A percentile compares a stretch with the other conserved stretches of the same genome.
Evolutionary conservation across 1,140 invertebrate genomes (phyloP).

Genomic region (Eumeta japonica): DNA sequence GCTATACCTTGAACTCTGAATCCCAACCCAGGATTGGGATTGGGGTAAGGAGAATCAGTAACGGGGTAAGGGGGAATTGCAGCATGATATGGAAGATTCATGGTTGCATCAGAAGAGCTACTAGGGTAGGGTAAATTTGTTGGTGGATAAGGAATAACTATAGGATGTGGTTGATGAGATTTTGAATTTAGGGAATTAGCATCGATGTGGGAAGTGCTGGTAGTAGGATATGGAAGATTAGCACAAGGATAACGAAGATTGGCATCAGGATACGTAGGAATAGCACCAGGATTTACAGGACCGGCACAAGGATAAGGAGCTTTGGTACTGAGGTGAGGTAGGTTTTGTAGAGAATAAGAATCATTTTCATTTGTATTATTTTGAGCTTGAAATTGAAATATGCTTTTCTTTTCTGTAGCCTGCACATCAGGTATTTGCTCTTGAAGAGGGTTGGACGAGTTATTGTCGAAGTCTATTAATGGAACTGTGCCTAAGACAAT

Average conservation of each 20-base stretch:
- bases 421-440: constrained; percentile 24
- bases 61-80: constrained; percentile 9
- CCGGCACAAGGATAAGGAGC: constrained; percentile 12
- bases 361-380: no score
- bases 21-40: no score
- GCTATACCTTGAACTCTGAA: no score
- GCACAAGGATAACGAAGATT: constrained; percentile 13
- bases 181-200: no score
- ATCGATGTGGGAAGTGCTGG: no score
- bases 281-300: no score
- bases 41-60: constrained; percentile 2
- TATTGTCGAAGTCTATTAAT: constrained; percentile 44
- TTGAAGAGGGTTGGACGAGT: constrained; percentile 31
- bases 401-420: no score
- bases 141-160: constrained; percentile 13
- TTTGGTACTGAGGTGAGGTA: constrained; percentile 8
- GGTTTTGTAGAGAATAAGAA: no score
- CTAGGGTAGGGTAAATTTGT: constrained; percentile 11
- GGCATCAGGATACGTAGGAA: constrained; percentile 9
- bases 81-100: constrained; percentile 5
- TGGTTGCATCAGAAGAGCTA: no score
- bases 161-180: no score
- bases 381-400: no score
- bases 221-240: constrained; percentile 10
- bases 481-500: constrained; percentile 68